Evolutionary conservation across 2,888 invertebrate genomes (phyloP).

Genomic region (Tetranychus piercei): DNA sequence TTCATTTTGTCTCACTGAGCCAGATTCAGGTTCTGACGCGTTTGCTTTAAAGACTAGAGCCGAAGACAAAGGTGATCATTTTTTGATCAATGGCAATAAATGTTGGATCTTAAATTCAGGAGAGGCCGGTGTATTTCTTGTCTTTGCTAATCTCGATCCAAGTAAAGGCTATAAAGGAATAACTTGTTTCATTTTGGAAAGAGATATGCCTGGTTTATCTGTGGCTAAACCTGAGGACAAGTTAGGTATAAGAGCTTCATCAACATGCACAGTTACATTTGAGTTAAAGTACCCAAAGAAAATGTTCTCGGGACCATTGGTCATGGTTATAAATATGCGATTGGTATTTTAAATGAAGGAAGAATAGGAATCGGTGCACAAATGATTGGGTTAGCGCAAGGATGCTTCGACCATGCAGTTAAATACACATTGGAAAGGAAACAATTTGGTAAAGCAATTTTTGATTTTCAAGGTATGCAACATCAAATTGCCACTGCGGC

Average conservation of each 20-base stretch:
- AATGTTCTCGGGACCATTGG: conserved; percentile 72
- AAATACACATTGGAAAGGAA: conserved; percentile 81
- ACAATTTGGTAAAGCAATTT: conserved; percentile 77
- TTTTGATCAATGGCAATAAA: conserved; percentile 76
- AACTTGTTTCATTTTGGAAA: conserved; percentile 82
- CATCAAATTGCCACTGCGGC: conserved; percentile 79
- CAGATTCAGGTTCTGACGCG: conserved; percentile 80
- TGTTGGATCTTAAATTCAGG: conserved; percentile 98
- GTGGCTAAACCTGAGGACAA: conserved; percentile 85
- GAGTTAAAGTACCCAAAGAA: conserved; percentile 65
- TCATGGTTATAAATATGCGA: conserved; percentile 87
- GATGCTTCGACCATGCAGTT: conserved; percentile 81
- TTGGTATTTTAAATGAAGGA: conserved; percentile 83
- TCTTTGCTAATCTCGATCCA: conserved; percentile 83
- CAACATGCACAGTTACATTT: conserved; percentile 81
- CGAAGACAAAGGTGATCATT: conserved; percentile 70
- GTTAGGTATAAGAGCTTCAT: conserved; percentile 72
- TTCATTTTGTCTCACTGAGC: conserved; percentile 80
- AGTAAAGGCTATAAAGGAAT: conserved; percentile 72
- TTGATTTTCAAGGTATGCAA: conserved; percentile 83
- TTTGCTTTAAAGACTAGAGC: conserved; percentile 83
- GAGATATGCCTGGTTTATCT: conserved; percentile 61
- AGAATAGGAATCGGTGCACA: conserved; percentile 40
- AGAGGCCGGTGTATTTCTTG: conserved; percentile 71
- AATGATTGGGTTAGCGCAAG: conserved; percentile 87